Base-by-base conservation (phyloP, 2,888 invertebrate species). In the Cancer borealis region DNA sequence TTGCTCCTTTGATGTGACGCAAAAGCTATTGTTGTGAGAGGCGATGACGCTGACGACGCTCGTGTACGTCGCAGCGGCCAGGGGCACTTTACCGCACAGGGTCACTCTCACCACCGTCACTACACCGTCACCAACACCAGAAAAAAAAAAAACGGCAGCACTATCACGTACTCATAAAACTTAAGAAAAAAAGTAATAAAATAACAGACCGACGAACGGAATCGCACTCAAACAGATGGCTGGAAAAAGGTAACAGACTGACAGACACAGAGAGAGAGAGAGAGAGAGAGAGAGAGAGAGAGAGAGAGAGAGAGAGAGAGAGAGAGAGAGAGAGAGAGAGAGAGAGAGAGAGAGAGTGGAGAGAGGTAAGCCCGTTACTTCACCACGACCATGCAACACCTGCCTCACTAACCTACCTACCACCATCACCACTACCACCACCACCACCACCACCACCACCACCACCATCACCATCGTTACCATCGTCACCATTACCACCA, bases 261-360 rank as follows among this genome's bases (percentile, higher is more conserved):
- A 79, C 79, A 79, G 30, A 79, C 79, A 14, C 30, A 26, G 79
- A 66, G 66, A 66, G 60, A 30, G 45, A 39, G 87, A 79, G 45
- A 45, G 60, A 66, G 60, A 66, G 60, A 66, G 60, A 66, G 60
- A 66, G 60, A 66, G 60, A 66, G 60, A 66, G 60, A 66, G 60
- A 66, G 66, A 66, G 66, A 66, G 79, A 79, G 79, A 79, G 54
- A 90, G 90, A 90, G 54, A 54, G 90, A 49, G 54, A 90, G 30
- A 49, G 54, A 54, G 90, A 90, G 88, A 47, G 46, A 47, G 88
- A 46, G 49, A 88, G 47, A 88, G 88, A 49, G 46, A 88, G 88
- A 49, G 49, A 79, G 79, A 79, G 79, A 79, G 79, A 79, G 79
- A 79, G 79, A 79, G 79, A 79, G 79, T 21, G 79, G 30, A 30